Base-by-base conservation (phyloP, 2,888 invertebrate genomes). In the Cataglyphis albicans region DNA sequence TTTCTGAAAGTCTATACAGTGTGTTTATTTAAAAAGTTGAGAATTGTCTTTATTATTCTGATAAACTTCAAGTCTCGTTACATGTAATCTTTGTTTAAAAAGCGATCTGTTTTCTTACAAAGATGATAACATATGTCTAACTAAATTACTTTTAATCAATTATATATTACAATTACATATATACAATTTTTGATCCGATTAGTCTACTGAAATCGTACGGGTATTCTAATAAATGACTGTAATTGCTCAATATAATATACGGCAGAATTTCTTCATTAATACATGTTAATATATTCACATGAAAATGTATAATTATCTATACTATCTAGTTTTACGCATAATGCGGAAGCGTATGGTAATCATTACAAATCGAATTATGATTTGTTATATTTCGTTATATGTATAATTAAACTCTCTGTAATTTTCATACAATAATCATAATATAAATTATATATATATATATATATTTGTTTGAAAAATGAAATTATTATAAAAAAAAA, bases 191-290 rank as follows among this genome's bases (percentile, higher is more conserved):
- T 44, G 25, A 25, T 68, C 21, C 15, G 21, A 59, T 25, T 25
- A 29, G 25, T 48, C 32, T 35, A 67, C 44, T 12, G 25, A 59
- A 72, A 74, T 44, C 73, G 25, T 35, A 29, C 5, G 75, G 21
- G 7, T 59, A 48, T 73, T 7, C 59, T 74, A 80, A 80, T 73
- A 44, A 73, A 44, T 80, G 74, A 18, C 73, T 80, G 21, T 80
- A 80, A 80, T 80, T 73, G 75, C 44, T 32, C 78, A 59, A 74
- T 80, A 73, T 59, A 74, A 80, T 73, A 25, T 1, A 59, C 21
- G n/a, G 41, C 55, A 78, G 57, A 73, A 73, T 80, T 80, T 80
- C 78, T 80, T 80, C 75, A 44, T 80, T 73, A 80, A 80, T 73
- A 35, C 78, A 80, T 73, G 78, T 35, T 80, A 80, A 80, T 80